Evolutionary conservation across 2,888 invertebrate species (phyloP), one percentile per base, ranked within the genome.

Genomic region (Pomacea canaliculata): DNA sequence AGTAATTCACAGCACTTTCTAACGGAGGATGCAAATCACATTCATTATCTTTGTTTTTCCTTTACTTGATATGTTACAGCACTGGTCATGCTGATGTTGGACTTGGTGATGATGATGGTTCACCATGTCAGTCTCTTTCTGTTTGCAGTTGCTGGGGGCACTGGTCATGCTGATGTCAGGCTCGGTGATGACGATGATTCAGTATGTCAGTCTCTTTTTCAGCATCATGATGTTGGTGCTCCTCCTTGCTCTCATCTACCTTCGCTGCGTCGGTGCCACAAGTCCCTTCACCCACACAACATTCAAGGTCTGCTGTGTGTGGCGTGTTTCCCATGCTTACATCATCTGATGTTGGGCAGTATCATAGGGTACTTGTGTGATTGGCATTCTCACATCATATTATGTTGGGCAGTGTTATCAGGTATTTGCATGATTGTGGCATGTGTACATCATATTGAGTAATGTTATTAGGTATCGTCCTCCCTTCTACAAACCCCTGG

Each of bases 211-310:
- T 62, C 81, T 82, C 69, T 81, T 78, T 27, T 80, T 79, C 12
- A 67, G 77, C n/a, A 76, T 80, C 69, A 82, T 82, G 82, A 71
- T 76, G 12, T 71, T 82, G 63, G 70, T 79, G 16, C 80, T 82
- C 7, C 68, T 82, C 27, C 48, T 77, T 18, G 80, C 81, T 48
- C 75, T 83, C 5, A 63, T 84, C 16, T 78, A 80, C 59, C 73
- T 84, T 13, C 72, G 84, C 46, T 68, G 73, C 13, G 76, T 66
- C 23, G 56, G 76, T 56, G 83, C 83, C 37, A 27, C 78, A 12
- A 71, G 51, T 37, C 62, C 71, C 16, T 71, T 81, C 46, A 76
- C 81, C n/a, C 59, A 81, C 13, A 82, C 80, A 81, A 59, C 67
- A 46, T n/a, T 66, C 37, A n/a, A 13, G 23, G 19, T 37, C 46